Evolutionary conservation across 1,140 invertebrate species (phyloP), one percentile per base, ranked within the genome.

Genomic region (Phortica variegata): DNA sequence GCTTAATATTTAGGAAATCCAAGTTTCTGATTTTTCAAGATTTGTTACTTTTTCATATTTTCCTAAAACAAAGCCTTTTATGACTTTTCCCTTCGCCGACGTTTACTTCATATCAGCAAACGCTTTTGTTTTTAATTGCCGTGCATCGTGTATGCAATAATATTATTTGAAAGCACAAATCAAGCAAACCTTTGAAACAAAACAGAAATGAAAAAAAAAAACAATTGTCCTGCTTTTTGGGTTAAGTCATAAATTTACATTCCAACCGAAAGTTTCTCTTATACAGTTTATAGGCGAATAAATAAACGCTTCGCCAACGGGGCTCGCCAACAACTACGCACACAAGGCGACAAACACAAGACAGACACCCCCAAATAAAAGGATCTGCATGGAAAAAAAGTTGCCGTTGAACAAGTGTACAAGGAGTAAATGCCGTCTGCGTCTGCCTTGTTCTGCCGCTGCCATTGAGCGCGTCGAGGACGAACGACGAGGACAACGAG

Each of bases 211-310:
- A 63, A 52, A 56, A 68, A 68, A 60, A 68, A 68, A 69, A 68
- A 68, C 63, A 68, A 68, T 68, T 68, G 63, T 68, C n/a, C n/a
- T n/a, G n/a, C n/a, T n/a, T n/a, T 68, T 69, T 59, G 63, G 63
- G 63, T 69, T 57, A 68, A 60, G 62, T 63, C 63, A 68, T 68
- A 68, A 68, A 68, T 68, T 68, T 68, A 57, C 65, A 68, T 68
- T 60, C 65, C 63, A 68, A 54, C 5, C 23, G 10, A 26, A 26
- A 26, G 10, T 26, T 6, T 26, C 10, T 26, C 10, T 26, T 10
- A 26, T 6, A 26, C 10, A 26, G 23, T 6, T 6, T 6, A 26
- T 26, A 26, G 23, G 23, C 23, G 23, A 26, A 46, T 45, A 60
- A 57, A 62, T 44, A 49, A 52, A 59, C 10, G n/a, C 10, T 23